Evolutionary conservation across 2,888 invertebrate species (phyloP).

Genomic region (Altica lythri): DNA sequence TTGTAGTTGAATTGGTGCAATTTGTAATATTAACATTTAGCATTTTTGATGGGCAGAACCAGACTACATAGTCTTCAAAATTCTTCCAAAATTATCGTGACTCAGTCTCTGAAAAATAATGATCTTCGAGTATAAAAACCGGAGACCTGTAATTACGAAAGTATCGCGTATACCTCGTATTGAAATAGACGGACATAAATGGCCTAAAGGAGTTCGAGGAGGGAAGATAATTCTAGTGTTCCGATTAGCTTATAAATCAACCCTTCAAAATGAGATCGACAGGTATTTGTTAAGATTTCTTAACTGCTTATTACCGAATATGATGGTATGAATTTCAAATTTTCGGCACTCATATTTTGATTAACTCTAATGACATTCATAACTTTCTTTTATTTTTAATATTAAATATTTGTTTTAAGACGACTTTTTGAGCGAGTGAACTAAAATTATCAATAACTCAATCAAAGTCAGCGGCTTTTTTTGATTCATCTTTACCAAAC

Average conservation of each 20-base stretch:
- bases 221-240: constrained; percentile 19
- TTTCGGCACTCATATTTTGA: too few species aligned
- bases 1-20: too few species aligned
- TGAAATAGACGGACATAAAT: constrained; percentile 25
- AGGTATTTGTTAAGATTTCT: neutral
- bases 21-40: too few species aligned
- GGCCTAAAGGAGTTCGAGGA: constrained; percentile 7
- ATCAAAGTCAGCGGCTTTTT: constrained; percentile 7
- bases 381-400: too few species aligned
- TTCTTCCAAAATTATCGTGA: constrained; percentile 23
- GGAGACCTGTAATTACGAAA: constrained; percentile 24
- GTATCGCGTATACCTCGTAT: constrained; percentile 26
- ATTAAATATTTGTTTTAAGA: too few species aligned
- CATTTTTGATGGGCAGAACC: too few species aligned
- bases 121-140: constrained; percentile 23
- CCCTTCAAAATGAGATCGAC: constrained; percentile 8
- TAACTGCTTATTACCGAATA: neutral
- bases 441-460: constrained; percentile 2
- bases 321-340: constrained; percentile 4
- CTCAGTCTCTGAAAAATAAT: constrained; percentile 29
- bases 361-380: too few species aligned
- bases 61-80: too few species aligned
- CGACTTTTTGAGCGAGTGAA: neutral
- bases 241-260: constrained; percentile 37
- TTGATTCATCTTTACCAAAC: constrained; percentile 4